Conservation (phyloP, 2,797 vertebrate genomes). For the Choloepus didactylus region DNA sequence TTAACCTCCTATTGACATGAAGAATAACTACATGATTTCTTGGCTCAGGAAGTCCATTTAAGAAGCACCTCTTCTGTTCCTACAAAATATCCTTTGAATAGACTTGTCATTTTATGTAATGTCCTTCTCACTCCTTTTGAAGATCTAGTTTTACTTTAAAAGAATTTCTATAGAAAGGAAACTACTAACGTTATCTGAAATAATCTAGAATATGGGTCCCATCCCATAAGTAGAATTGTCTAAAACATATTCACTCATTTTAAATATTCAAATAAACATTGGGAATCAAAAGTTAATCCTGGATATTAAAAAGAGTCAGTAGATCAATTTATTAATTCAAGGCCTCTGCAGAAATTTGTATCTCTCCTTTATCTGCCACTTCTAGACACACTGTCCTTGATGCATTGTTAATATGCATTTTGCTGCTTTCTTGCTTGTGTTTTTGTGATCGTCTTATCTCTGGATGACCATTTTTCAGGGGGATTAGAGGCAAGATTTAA, state of each 20-base stretch:
- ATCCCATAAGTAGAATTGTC: background rate
- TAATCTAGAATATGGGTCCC: background rate
- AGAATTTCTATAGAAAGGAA: background rate
- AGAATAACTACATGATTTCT: background rate
- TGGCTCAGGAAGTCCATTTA: background rate
- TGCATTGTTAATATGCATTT: background rate
- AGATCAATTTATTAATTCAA: background rate
- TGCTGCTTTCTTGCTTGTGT: background rate
- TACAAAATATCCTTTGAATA: background rate
- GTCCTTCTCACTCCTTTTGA: background rate
- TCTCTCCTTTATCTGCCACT: background rate
- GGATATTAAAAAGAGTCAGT: background rate
- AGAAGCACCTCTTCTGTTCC: background rate
- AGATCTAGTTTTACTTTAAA: constrained; percentile 3
- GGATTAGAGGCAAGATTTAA: background rate
- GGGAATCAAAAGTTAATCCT: background rate
- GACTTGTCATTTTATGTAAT: background rate
- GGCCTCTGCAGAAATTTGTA: background rate
- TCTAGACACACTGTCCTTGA: background rate
- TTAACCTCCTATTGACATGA: background rate
- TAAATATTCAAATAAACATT: background rate
- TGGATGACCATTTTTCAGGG: background rate
- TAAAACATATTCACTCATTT: background rate
- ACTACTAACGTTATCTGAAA: background rate
- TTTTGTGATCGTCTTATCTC: background rate